Conservation (phyloP, 2,888 invertebrate species). For the Mesorhabditis spiculigera region DNA sequence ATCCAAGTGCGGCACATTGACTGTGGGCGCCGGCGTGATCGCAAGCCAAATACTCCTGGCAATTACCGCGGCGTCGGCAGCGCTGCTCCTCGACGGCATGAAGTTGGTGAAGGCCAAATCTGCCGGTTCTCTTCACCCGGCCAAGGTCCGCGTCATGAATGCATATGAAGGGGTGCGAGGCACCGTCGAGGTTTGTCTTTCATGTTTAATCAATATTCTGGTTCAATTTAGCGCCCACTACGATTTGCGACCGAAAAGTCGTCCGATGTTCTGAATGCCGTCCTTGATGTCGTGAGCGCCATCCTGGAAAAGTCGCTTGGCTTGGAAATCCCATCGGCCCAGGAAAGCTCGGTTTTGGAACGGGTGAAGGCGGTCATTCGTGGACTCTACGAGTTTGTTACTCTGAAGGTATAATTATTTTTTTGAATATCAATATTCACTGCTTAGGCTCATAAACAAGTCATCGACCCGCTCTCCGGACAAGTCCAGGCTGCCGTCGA, state of each 20-base stretch:
- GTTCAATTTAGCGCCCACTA: not conserved
- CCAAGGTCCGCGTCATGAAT: too few species aligned
- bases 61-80: not conserved
- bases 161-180: too few species aligned
- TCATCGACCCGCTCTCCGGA: not conserved
- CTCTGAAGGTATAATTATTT: not conserved
- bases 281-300: not conserved
- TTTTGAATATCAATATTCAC: not conserved
- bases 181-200: too few species aligned
- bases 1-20: not conserved
- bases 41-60: not conserved
- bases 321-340: not conserved
- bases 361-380: not conserved
- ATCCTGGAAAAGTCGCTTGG: slow-evolving; percentile 1
- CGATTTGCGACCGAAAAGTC: slow-evolving; percentile 4
- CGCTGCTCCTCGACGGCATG: not conserved
- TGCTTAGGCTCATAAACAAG: slow-evolving; percentile 2
- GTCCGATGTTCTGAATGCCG: not conserved
- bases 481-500: not conserved
- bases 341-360: not conserved
- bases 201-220: not conserved
- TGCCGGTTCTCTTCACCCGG: not conserved
- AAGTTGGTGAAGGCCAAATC: not conserved
- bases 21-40: not conserved
- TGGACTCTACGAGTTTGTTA: not conserved